A percentile compares a stretch with the other conserved stretches of the same genome.
Conservation (phyloP, 2,888 invertebrate species). For the Tachina lurida region DNA sequence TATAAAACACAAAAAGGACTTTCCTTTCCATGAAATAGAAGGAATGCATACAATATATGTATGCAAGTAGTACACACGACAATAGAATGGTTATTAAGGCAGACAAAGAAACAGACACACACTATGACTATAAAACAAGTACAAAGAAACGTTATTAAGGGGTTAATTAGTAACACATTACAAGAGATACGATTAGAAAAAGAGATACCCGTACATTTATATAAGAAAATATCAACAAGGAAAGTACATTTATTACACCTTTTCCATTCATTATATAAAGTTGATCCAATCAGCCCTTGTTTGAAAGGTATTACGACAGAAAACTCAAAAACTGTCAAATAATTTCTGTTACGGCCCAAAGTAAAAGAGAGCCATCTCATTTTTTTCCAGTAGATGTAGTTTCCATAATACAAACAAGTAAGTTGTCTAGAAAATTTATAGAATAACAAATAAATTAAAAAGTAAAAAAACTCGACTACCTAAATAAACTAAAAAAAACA, state of each 20-base stretch:
- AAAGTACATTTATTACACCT: conserved; percentile 43
- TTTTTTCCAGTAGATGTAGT: too few relatives aligned
- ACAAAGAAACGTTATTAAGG: conserved; percentile 63
- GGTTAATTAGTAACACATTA: conserved; percentile 72
- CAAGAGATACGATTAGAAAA: conserved; percentile 54
- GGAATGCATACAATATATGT: conserved; percentile 5
- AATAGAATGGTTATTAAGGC: conserved; percentile 17
- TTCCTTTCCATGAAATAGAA: conserved; percentile 21
- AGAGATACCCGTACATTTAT: background rate
- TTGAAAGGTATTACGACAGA: too few relatives aligned
- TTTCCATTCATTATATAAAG: conserved; percentile 14
- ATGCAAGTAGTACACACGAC: background rate
- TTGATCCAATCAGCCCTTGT: too few relatives aligned
- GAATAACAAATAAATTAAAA: too few relatives aligned
- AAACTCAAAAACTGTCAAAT: too few relatives aligned
- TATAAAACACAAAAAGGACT: conserved; percentile 43
- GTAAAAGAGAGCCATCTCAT: too few relatives aligned
- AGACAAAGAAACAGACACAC: conserved; percentile 6
- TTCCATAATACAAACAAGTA: too few relatives aligned
- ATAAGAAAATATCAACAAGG: conserved; percentile 16
- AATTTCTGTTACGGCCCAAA: too few relatives aligned
- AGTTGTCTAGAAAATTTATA: too few relatives aligned
- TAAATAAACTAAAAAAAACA: too few relatives aligned
- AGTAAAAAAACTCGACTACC: too few relatives aligned
- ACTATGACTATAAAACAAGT: conserved; percentile 25